A percentile compares a stretch with the other conserved stretches of the same genome.
These are phyloP conservation scores for Scaptomyza montana DNA, from an alignment of 1,140 invertebrate species.

Conservation along the genomic window DNA sequence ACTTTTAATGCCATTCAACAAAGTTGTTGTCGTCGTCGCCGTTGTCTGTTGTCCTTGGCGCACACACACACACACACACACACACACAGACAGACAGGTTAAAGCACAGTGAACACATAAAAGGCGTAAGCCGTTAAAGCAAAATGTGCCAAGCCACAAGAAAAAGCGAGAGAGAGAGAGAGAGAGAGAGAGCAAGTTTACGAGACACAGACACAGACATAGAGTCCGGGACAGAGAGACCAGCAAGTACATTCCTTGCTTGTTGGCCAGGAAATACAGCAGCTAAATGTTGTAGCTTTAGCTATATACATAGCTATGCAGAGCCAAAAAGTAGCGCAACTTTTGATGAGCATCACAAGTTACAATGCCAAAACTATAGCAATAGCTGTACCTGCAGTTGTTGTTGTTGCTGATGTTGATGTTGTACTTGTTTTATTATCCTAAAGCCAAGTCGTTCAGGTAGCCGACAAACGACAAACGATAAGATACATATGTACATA, in stretches of 20 bases:
- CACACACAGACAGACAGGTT: not conserved
- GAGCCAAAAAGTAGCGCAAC: conserved; percentile 33
- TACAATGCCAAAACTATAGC: conserved; percentile 2
- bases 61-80: conserved; percentile 18
- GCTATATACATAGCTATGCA: not conserved
- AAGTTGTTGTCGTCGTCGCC: conserved; percentile 54
- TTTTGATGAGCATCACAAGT: conserved; percentile 53
- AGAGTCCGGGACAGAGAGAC: not conserved
- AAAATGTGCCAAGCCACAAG: conserved; percentile 39
- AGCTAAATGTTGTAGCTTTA: not conserved
- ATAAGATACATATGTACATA: not conserved
- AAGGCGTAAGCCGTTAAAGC: conserved; percentile 64
- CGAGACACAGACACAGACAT: conserved; percentile 6
- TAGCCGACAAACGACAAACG: conserved; percentile 8
- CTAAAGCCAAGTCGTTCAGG: conserved; percentile 3
- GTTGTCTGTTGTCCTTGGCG: conserved; percentile 35
- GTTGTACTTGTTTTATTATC: conserved; percentile 3
- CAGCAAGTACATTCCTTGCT: conserved; percentile 1
- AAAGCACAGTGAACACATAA: conserved; percentile 52
- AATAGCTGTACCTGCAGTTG: not conserved
- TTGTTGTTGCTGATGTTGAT: conserved; percentile 1
- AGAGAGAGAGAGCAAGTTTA: not conserved
- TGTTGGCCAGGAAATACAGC: too few species aligned
- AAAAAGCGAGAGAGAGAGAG: not conserved
- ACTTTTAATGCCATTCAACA: conserved; percentile 72